Conservation (phyloP, 1,140 invertebrate species). For the Calycopis cecrops region DNA sequence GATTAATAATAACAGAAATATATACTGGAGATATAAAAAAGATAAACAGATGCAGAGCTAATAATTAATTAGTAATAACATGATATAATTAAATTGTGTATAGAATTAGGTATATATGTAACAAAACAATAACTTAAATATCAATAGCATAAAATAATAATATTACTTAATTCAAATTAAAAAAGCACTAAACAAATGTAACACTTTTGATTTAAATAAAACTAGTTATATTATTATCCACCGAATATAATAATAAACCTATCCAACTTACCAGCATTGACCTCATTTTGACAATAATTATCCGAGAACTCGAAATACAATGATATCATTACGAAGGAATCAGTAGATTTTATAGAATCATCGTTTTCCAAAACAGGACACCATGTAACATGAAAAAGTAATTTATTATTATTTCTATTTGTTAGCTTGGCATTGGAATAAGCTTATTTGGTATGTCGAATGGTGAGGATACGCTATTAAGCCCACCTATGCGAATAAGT, state of each 20-base stretch:
- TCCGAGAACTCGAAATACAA: conserved; percentile 38
- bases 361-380: conserved; percentile 44
- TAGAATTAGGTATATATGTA: no score
- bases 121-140: no score
- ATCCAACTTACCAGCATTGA: conserved; percentile 42
- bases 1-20: no score
- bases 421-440: conserved; percentile 49
- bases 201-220: no score
- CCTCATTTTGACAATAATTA: conserved; percentile 43
- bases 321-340: conserved; percentile 38
- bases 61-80: no score
- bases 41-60: no score
- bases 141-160: no score
- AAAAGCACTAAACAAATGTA: no score
- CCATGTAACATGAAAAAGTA: conserved; percentile 55
- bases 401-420: conserved; percentile 49
- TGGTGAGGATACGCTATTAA: conserved; percentile 42
- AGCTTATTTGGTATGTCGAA: conserved; percentile 46
- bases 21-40: no score
- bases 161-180: no score
- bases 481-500: conserved; percentile 33
- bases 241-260: conserved; percentile 12
- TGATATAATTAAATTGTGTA: no score
- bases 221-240: conserved; percentile 10
- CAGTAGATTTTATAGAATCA: conserved; percentile 58